Conservation (phyloP, 1,140 invertebrate genomes). For the Capitella teleta region DNA sequence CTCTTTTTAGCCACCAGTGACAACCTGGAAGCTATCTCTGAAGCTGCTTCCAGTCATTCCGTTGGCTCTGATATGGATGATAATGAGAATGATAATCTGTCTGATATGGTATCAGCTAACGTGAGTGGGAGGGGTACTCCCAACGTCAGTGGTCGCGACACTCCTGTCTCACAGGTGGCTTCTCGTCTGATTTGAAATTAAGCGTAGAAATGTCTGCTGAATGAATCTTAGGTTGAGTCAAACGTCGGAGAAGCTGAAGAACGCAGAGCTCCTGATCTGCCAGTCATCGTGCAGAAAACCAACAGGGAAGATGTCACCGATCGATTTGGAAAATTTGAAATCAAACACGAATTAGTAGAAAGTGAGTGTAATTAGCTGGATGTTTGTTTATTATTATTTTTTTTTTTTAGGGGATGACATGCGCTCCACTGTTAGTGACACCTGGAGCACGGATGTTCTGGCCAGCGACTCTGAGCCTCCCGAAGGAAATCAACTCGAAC, state of each 20-base stretch:
- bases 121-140: slow-evolving; percentile 77
- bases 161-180: slow-evolving; percentile 76
- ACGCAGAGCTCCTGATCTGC: slow-evolving; percentile 46
- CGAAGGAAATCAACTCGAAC: slow-evolving; percentile 32
- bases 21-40: slow-evolving; percentile 77
- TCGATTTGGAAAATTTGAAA: slow-evolving; percentile 97
- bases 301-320: slow-evolving; percentile 77
- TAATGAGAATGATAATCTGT: slow-evolving; percentile 79
- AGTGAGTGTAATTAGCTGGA: neutral
- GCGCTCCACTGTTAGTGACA: slow-evolving; percentile 87
- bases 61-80: slow-evolving; percentile 65
- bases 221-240: neutral
- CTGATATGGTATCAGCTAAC: slow-evolving; percentile 84
- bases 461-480: slow-evolving; percentile 77
- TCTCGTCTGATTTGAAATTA: too few species aligned
- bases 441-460: slow-evolving; percentile 92
- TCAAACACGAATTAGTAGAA: slow-evolving; percentile 43
- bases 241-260: slow-evolving; percentile 16
- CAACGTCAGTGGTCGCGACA: slow-evolving; percentile 79
- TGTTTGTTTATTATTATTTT: too few species aligned
- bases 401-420: slow-evolving; percentile 63
- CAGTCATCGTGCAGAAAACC: slow-evolving; percentile 56
- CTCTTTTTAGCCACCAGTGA: slow-evolving; percentile 61
- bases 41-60: slow-evolving; percentile 69
- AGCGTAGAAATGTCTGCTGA: too few species aligned